Percentiles rank a stretch among this genome's conserved stretches.
phyloP scores from a whole-genome alignment of 2,113 vertebrate species.

The Synodontis membranacea region DNA sequence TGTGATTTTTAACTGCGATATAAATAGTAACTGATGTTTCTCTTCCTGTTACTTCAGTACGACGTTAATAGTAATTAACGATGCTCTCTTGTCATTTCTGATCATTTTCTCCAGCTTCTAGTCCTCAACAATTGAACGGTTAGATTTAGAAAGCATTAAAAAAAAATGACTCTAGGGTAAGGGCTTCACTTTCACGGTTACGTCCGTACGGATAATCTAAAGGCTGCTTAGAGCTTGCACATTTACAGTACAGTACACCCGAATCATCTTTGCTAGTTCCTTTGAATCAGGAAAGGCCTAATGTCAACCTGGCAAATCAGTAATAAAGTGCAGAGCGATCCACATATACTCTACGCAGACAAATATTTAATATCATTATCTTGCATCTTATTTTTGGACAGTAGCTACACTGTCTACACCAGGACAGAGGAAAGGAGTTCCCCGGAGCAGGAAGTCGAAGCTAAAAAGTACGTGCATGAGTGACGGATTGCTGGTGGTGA shows the following conservation, averaged over 20 bases:
- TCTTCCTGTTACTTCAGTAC: not conserved
- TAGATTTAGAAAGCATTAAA: not conserved
- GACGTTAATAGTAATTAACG: not conserved
- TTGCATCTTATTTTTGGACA: conserved; percentile 46
- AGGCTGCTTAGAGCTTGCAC: not conserved
- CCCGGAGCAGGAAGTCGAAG: conserved; percentile 50
- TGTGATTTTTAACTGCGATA: not conserved
- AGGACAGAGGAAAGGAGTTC: conserved; percentile 45
- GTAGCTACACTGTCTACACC: conserved; percentile 46
- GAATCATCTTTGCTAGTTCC: not conserved
- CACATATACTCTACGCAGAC: not conserved
- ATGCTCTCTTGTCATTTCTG: not conserved
- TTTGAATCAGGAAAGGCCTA: not conserved
- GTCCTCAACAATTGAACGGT: not conserved
- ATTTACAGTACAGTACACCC: too few species aligned
- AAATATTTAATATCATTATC: not conserved
- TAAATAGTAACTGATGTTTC: not conserved
- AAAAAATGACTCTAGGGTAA: not conserved
- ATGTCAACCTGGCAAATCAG: not conserved
- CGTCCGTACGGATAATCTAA: not conserved
- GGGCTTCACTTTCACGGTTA: not conserved
- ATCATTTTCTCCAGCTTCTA: not conserved
- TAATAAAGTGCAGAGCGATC: not conserved
- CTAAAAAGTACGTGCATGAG: conserved; percentile 68
- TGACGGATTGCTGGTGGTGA: not conserved